Base-by-base conservation (phyloP, 2,113 vertebrate species). In the Rhegmatorhina hoffmannsi region DNA sequence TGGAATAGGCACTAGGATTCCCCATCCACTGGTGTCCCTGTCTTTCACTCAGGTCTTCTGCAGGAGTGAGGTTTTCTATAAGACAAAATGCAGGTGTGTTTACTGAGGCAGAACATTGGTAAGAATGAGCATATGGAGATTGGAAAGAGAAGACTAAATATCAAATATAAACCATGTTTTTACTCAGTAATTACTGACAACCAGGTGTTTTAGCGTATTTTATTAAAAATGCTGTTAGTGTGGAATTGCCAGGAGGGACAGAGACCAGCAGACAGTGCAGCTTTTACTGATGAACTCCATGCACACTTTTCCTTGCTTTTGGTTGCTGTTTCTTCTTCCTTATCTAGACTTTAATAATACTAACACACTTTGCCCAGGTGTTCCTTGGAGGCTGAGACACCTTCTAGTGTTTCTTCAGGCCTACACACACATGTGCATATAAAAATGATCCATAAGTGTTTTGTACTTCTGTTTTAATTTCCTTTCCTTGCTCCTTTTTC, bases 1-100 rank as follows among this genome's bases (percentile, higher is more conserved):
- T 44, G 70, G 68, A 64, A 81, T 0, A 10, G 38, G 5, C 0
- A 1, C 26, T 0, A 3, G 53, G 55, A 53, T 50, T 69, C 76
- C 20, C 28, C 7, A 7, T 43, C 24, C 17, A 3, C 52, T 34
- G 59, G 13, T 75, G 29, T 72, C 18, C 17, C n/a, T 53, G 36
- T 43, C 34, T 79, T 79, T 91, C 6, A 6, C 17, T 3, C 3
- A 3, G 24, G 36, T 90, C 66, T n/a, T 94, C 64, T 6, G 9
- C 6, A 79, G 46, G 18, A 58, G 24, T 1, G 4, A 49, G 58
- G 28, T 44, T 84, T 90, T 47, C 67, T 58, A 11, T 26, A 64
- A n/a, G 36, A 44, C 28, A 34, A 67, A 76, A n/a, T 17, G 31
- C 25, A 79, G 26, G 13, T 52, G 19, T 47, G 8, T 56, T 75